Evolutionary conservation across 1,140 invertebrate species (phyloP).

Genomic region (Metopolophium dirhodum): DNA sequence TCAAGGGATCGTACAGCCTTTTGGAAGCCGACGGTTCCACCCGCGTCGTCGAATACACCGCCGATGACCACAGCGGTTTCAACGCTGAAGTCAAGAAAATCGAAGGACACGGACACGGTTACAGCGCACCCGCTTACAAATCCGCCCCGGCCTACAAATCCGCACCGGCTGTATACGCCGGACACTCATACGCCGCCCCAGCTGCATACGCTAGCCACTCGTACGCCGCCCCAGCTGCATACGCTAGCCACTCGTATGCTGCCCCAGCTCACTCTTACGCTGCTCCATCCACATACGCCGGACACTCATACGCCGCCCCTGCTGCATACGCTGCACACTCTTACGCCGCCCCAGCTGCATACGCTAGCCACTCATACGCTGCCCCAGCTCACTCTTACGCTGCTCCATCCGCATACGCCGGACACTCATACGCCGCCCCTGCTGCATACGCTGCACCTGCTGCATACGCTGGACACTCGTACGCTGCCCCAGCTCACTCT

Average conservation of each 20-base stretch:
- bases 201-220: not conserved
- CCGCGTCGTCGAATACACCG: conserved; percentile 65
- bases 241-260: conserved; percentile 58
- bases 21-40: conserved; percentile 64
- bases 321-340: not conserved
- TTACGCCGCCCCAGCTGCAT: conserved; percentile 44
- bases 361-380: conserved; percentile 1
- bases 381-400: not conserved
- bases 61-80: conserved; percentile 62
- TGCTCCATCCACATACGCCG: conserved; percentile 55
- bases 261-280: conserved; percentile 36
- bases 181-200: conserved; percentile 47
- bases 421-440: no score
- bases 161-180: not conserved
- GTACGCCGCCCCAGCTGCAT: not conserved
- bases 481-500: conserved; percentile 55
- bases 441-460: conserved; percentile 46
- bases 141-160: conserved; percentile 62
- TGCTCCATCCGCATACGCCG: no score
- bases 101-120: conserved; percentile 14
- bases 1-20: conserved; percentile 56
- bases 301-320: conserved; percentile 57
- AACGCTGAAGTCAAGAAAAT: conserved; percentile 58
- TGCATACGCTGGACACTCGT: conserved; percentile 31
- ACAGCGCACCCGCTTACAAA: not conserved